Evolutionary conservation across 2,888 invertebrate species (phyloP).

Genomic region (Nemurella pictetii): DNA sequence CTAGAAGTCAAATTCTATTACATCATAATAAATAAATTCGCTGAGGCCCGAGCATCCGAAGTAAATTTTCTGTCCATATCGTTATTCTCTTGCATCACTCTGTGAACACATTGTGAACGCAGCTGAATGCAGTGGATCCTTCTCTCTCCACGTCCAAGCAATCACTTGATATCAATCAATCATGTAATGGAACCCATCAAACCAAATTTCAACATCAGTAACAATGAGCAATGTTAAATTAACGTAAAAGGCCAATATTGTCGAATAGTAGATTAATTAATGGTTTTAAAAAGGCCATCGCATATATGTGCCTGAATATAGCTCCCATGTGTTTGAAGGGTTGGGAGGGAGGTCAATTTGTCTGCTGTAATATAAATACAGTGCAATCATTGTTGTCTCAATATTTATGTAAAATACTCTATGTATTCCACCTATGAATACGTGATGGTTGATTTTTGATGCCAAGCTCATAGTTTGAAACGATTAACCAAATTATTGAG

Average conservation of each 20-base stretch:
- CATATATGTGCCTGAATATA: not conserved
- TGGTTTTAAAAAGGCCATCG: conserved; percentile 13
- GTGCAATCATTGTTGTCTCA: conserved; percentile 2
- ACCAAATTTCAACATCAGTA: conserved; percentile 33
- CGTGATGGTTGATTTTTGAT: not conserved
- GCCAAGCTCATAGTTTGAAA: not conserved
- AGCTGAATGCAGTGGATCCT: not conserved
- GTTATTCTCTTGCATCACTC: not conserved
- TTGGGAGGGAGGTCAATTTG: not conserved
- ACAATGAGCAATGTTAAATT: conserved; percentile 29
- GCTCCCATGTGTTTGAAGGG: too few relatives aligned
- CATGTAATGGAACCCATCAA: conserved; percentile 33
- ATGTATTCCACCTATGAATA: not conserved
- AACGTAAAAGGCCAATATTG: conserved; percentile 31
- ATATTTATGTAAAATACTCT: not conserved
- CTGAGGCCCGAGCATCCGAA: too few relatives aligned
- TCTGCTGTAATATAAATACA: conserved; percentile 9
- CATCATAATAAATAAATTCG: too few relatives aligned
- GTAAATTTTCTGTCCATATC: not conserved
- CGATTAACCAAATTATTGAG: not conserved
- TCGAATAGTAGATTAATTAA: conserved; percentile 27
- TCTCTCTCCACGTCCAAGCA: conserved; percentile 8
- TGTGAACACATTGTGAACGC: not conserved
- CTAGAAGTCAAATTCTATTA: too few relatives aligned
- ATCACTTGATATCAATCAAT: conserved; percentile 32